phyloP scores from a whole-genome alignment of 1,140 invertebrate genomes.

The Nasonia longicornis region DNA sequence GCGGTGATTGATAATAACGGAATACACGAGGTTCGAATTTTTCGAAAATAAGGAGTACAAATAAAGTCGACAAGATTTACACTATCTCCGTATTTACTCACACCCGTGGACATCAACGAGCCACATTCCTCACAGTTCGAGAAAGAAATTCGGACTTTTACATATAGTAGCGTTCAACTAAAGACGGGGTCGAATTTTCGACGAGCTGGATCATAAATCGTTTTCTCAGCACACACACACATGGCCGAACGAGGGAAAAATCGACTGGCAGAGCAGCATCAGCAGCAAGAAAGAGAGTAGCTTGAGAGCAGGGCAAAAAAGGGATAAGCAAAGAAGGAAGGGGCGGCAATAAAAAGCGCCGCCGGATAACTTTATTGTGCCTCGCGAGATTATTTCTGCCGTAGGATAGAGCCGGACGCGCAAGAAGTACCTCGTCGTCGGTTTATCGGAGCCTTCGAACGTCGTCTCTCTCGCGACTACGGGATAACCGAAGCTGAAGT shows the following conservation, averaged over 20 bases:
- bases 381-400: constrained; percentile 49
- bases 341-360: constrained; percentile 47
- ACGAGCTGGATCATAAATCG: constrained; percentile 31
- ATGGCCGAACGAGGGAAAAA: constrained; percentile 17
- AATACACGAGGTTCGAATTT: no score
- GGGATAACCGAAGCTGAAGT: background rate
- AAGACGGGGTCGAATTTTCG: constrained; percentile 16
- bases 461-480: background rate
- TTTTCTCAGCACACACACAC: background rate
- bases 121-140: background rate
- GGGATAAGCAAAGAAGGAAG: constrained; percentile 37
- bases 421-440: constrained; percentile 37
- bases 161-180: background rate
- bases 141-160: constrained; percentile 23
- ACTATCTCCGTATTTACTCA: background rate
- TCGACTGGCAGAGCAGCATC: constrained; percentile 1
- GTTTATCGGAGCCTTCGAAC: constrained; percentile 49
- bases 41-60: no score
- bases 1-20: no score
- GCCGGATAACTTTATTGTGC: constrained; percentile 49
- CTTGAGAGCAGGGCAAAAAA: constrained; percentile 27
- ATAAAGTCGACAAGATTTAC: no score
- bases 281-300: constrained; percentile 21
- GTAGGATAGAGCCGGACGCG: background rate
- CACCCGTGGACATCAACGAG: no score